Evolutionary conservation across 2,888 invertebrate genomes (phyloP).

Genomic region (Volucella inflata): DNA sequence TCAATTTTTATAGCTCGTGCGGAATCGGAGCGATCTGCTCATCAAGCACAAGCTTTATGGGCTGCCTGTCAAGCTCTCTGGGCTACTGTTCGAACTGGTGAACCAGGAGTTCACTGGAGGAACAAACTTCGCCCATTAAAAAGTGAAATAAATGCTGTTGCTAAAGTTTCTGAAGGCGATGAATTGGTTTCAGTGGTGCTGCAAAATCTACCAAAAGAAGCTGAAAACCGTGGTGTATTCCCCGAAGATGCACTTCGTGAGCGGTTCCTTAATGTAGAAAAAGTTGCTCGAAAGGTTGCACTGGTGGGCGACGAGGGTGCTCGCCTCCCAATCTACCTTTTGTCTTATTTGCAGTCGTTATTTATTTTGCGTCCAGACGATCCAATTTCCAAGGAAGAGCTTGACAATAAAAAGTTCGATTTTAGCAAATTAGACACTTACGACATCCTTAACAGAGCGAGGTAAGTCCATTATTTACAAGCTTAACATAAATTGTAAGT

Average conservation of each 20-base stretch:
- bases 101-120: constrained; percentile 85
- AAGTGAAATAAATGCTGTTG: constrained; percentile 89
- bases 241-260: constrained; percentile 94
- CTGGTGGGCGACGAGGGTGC: constrained; percentile 95
- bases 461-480: constrained; percentile 84
- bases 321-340: constrained; percentile 90
- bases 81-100: constrained; percentile 88
- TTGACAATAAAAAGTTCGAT: constrained; percentile 89
- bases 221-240: constrained; percentile 91
- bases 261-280: constrained; percentile 92
- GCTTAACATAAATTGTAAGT: neutral
- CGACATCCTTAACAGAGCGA: constrained; percentile 94
- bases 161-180: constrained; percentile 90
- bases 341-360: constrained; percentile 95
- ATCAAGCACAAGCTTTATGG: constrained; percentile 95
- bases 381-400: constrained; percentile 89
- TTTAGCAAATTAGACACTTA: constrained; percentile 91
- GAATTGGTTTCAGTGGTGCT: constrained; percentile 91
- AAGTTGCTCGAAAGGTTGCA: constrained; percentile 92
- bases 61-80: constrained; percentile 95
- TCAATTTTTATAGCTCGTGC: constrained; percentile 86
- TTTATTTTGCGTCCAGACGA: constrained; percentile 88
- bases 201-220: constrained; percentile 90
- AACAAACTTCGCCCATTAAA: constrained; percentile 87
- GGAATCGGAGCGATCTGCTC: constrained; percentile 89